phyloP scores from a whole-genome alignment of 2,797 vertebrate species.

The Echiichthys vipera region DNA sequence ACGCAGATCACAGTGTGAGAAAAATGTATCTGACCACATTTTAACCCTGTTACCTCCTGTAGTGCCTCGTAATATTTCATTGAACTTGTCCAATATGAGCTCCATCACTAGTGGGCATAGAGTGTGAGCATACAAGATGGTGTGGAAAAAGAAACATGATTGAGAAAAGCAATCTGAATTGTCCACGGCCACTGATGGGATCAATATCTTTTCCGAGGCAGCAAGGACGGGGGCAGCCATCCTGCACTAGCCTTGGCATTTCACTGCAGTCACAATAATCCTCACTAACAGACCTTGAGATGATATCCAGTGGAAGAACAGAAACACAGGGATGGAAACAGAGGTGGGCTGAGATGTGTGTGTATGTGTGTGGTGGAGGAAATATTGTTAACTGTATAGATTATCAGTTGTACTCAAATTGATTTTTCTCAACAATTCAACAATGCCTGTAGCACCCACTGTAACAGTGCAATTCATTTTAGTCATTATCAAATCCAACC shows the following conservation, averaged over 20 bases:
- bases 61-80: conserved; percentile 23
- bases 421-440: neutral
- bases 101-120: conserved; percentile 6
- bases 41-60: conserved; percentile 11
- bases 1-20: too few relatives aligned
- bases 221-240: neutral
- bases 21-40: neutral
- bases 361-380: conserved; percentile 10
- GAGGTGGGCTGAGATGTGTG: conserved; percentile 15
- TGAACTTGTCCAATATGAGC: conserved; percentile 20
- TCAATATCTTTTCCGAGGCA: conserved; percentile 61
- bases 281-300: conserved; percentile 68
- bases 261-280: conserved; percentile 63
- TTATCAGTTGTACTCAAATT: conserved; percentile 1
- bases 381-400: conserved; percentile 2
- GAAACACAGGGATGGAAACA: conserved; percentile 48
- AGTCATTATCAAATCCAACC: neutral
- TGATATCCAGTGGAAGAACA: conserved; percentile 58
- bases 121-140: neutral
- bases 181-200: conserved; percentile 37
- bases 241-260: conserved; percentile 71
- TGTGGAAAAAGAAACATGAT: conserved; percentile 46
- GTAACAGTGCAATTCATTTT: neutral
- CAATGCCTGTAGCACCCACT: neutral
- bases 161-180: conserved; percentile 21